A percentile compares a stretch with the other conserved stretches of the same genome.
Conservation (phyloP, 2,888 invertebrate species). For the Pseudococcus longispinus region DNA sequence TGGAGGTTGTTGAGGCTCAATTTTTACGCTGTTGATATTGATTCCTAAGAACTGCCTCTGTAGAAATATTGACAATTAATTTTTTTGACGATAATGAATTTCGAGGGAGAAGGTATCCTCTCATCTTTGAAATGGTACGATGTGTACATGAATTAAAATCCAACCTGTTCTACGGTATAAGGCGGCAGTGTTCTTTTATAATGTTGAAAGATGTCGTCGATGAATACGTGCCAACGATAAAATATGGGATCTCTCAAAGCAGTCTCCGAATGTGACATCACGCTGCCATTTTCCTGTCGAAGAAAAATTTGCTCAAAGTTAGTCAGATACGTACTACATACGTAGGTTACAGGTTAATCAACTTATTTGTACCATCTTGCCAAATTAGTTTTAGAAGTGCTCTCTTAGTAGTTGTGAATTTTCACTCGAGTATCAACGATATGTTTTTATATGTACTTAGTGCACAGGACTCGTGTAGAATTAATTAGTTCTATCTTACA, state of each 20-base stretch:
- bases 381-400: background rate
- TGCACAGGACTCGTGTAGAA: background rate
- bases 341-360: background rate
- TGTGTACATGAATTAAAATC: background rate
- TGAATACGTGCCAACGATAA: constrained; percentile 82
- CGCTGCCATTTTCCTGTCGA: constrained; percentile 73
- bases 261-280: constrained; percentile 82
- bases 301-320: background rate
- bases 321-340: background rate
- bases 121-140: too few relatives aligned
- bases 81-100: too few relatives aligned
- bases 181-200: constrained; percentile 74
- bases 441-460: too few relatives aligned
- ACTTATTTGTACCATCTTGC: background rate
- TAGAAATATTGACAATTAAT: background rate
- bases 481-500: background rate
- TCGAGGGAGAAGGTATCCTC: too few relatives aligned
- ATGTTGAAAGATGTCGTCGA: constrained; percentile 78
- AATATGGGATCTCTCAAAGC: constrained; percentile 86
- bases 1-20: constrained; percentile 59
- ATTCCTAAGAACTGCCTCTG: background rate
- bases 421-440: background rate
- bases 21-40: background rate
- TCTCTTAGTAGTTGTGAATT: background rate
- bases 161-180: constrained; percentile 67